Evolutionary conservation across 2,888 invertebrate genomes (phyloP), one percentile per base, ranked within the genome.

Genomic region (Hirudinaria manillensis): DNA sequence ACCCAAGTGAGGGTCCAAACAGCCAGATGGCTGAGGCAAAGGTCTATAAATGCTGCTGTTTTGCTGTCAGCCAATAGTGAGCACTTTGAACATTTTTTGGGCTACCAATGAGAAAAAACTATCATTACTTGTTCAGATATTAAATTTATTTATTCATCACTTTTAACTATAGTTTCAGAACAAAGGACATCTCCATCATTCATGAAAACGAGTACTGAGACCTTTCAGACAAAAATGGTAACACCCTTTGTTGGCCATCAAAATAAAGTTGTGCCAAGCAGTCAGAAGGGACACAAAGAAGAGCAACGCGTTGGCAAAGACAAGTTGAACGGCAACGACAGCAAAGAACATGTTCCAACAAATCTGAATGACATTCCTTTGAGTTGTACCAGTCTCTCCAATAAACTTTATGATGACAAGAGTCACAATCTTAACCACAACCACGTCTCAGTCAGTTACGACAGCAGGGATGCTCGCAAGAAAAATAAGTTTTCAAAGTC

Each of bases 1-100:
- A 24, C 7, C n/a, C 61, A 61, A 29, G 61, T 61, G 61, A 61
- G 61, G 61, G 61, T 61, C 24, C 61, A 61, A n/a, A 61, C 61
- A 4, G 61, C 61, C 61, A 61, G 29, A 6, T 61, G 61, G 61
- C 24, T 61, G 24, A 24, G 61, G 24, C 61, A 61, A 10, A 3
- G 61, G n/a, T 61, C 61, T 6, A 10, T 29, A 27, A 61, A 29
- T 61, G 61, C 61, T 6, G 61, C 61, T n/a, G 19, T 61, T 1
- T 29, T 24, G 61, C 21, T 61, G 24, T 61, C 61, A 4, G 61
- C 24, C 24, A 61, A 61, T 10, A 29, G 61, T 61, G 61, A 29
- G 61, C 24, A 3, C n/a, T 16, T 61, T 61, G 7, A 61, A 27
- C 61, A 27, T 61, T 61, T 27, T 10, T 61, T 19, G 7, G 7